phyloP scores from a whole-genome alignment of 1,140 invertebrate species.

The Papilio dardanus region DNA sequence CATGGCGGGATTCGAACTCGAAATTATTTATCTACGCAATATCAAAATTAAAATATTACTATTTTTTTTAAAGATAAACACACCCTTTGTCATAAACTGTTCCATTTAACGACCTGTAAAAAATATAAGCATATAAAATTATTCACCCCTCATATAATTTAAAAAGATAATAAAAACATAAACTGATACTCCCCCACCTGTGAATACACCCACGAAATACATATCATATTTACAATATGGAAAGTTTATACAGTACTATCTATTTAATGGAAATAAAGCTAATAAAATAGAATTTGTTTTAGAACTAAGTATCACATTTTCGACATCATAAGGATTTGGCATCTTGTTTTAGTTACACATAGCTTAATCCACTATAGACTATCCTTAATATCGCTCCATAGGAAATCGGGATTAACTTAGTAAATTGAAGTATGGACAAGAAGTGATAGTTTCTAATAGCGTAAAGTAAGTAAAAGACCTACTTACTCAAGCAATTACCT shows the following conservation, averaged over 20 bases:
- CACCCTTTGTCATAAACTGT: slow-evolving; percentile 36
- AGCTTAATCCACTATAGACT: too few species aligned
- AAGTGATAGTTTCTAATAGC: neutral
- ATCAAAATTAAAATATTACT: slow-evolving; percentile 3
- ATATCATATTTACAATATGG: neutral
- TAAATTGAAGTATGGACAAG: neutral
- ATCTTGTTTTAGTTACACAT: too few species aligned
- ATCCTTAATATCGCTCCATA: too few species aligned
- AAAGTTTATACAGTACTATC: neutral
- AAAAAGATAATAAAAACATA: slow-evolving; percentile 30
- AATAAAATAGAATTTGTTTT: neutral
- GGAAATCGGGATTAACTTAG: too few species aligned
- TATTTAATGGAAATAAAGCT: neutral
- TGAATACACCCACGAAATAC: neutral
- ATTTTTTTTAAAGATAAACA: slow-evolving; percentile 20
- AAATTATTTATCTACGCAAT: too few species aligned
- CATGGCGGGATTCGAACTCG: too few species aligned
- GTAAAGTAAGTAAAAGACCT: neutral
- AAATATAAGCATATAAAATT: slow-evolving; percentile 31
- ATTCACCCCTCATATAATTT: slow-evolving; percentile 34
- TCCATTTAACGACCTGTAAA: slow-evolving; percentile 24
- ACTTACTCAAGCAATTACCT: neutral
- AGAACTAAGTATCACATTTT: neutral
- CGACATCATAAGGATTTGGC: neutral
- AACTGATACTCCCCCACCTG: slow-evolving; percentile 20